A percentile compares a stretch with the other conserved stretches of the same genome.
These are phyloP conservation scores for Cyaniris semiargus DNA, from an alignment of 2,888 invertebrate species.

Conservation along the genomic window DNA sequence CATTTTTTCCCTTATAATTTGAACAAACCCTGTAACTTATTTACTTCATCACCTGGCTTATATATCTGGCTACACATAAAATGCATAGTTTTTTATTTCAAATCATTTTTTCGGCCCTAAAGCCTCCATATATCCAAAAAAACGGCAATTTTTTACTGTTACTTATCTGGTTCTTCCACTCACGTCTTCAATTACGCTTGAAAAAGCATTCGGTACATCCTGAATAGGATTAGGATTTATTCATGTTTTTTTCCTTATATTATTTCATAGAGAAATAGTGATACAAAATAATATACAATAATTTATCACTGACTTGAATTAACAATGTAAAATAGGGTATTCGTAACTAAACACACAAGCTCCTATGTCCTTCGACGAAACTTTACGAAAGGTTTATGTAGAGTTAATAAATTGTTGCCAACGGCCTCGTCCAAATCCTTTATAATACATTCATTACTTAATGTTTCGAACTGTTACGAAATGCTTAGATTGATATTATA, in stretches of 20 bases:
- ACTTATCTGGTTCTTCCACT: too few relatives aligned
- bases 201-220: not conserved
- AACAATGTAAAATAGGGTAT: not conserved
- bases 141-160: too few relatives aligned
- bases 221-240: not conserved
- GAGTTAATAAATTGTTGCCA: slow-evolving; percentile 8
- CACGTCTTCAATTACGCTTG: not conserved
- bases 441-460: slow-evolving; percentile 7
- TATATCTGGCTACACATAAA: too few relatives aligned
- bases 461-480: not conserved
- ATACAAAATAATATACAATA: not conserved
- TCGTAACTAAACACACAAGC: not conserved
- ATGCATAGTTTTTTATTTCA: too few relatives aligned
- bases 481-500: not conserved
- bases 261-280: not conserved
- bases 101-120: too few relatives aligned
- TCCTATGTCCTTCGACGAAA: slow-evolving; percentile 2
- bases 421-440: not conserved
- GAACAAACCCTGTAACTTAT: too few relatives aligned
- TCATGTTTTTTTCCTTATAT: not conserved
- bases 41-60: too few relatives aligned
- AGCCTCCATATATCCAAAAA: too few relatives aligned
- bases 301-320: not conserved
- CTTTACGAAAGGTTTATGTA: not conserved
- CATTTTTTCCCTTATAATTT: too few relatives aligned